Percentiles rank a stretch among this genome's conserved stretches.
These are phyloP conservation scores for Ichneumon xanthorius DNA, from an alignment of 2,888 invertebrate species.

Conservation along the genomic window DNA sequence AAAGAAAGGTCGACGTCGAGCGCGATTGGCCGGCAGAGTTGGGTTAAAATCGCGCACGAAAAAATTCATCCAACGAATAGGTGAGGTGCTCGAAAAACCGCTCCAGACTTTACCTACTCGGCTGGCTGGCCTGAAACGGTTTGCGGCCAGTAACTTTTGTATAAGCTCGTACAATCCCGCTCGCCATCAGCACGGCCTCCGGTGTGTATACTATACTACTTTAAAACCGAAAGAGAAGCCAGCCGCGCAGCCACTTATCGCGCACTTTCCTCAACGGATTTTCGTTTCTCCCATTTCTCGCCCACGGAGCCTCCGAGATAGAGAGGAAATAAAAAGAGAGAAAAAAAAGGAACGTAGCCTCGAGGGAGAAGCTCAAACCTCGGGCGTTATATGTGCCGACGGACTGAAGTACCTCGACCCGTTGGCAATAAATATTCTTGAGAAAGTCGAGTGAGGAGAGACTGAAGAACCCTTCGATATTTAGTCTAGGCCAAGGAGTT, in stretches of 20 bases:
- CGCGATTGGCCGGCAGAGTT: conserved; percentile 7
- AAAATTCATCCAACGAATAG: conserved; percentile 49
- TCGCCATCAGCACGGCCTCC: conserved; percentile 16
- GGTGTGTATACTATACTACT: conserved; percentile 31
- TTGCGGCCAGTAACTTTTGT: conserved; percentile 53
- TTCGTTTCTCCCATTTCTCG: conserved; percentile 27
- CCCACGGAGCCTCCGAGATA: conserved; percentile 11
- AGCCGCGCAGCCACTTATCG: conserved; percentile 53
- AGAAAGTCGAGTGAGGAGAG: conserved; percentile 46
- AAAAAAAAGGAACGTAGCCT: conserved; percentile 8
- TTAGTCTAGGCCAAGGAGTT: conserved; percentile 52
- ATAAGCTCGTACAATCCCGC: conserved; percentile 43
- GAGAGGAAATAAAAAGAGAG: conserved; percentile 1
- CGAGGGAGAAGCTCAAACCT: conserved; percentile 5
- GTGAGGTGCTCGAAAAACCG: conserved; percentile 58
- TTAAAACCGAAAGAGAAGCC: conserved; percentile 22
- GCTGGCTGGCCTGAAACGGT: neutral
- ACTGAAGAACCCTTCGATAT: conserved; percentile 43
- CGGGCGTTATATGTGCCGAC: conserved; percentile 15
- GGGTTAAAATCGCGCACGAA: conserved; percentile 26
- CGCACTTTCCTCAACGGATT: conserved; percentile 47
- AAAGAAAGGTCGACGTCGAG: neutral
- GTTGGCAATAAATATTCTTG: conserved; percentile 56
- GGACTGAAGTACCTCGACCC: conserved; percentile 36
- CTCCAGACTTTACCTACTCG: conserved; percentile 64